Evolutionary conservation across 1,140 invertebrate species (phyloP).

Genomic region (Hylaeus volcanicus): DNA sequence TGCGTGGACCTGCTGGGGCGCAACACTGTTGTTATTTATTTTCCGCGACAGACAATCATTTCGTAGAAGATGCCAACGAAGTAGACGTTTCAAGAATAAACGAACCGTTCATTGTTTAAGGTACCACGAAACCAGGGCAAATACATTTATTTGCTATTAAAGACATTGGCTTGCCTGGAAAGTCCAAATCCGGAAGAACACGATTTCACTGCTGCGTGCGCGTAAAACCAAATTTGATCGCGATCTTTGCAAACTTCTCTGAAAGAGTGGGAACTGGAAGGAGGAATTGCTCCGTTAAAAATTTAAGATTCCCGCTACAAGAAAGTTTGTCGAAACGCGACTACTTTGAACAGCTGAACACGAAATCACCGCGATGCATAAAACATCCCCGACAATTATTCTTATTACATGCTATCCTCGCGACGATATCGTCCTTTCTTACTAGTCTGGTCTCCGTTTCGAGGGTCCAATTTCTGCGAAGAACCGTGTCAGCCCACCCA

Average conservation of each 20-base stretch:
- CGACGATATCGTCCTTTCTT: constrained; percentile 11
- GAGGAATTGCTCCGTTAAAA: not conserved
- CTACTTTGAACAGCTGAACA: not conserved
- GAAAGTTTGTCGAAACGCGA: constrained; percentile 18
- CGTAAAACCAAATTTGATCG: constrained; percentile 7
- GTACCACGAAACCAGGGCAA: not conserved
- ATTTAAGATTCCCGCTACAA: constrained; percentile 9
- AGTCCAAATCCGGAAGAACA: not conserved
- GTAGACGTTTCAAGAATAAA: too few species aligned
- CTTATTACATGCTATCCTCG: constrained; percentile 23
- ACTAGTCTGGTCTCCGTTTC: not conserved
- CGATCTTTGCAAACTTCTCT: too few species aligned
- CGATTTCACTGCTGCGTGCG: not conserved
- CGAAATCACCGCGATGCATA: constrained; percentile 23
- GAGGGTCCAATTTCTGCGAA: constrained; percentile 6
- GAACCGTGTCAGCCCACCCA: not conserved
- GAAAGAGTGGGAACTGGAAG: not conserved
- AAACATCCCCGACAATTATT: constrained; percentile 34
- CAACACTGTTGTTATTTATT: not conserved
- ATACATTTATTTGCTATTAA: too few species aligned
- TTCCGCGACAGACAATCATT: too few species aligned
- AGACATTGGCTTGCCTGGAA: not conserved
- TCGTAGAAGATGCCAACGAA: not conserved
- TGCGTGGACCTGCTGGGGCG: too few species aligned
- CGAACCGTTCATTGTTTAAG: not conserved